Conservation (phyloP, 1,140 invertebrate genomes). For the Micrasema minimum region DNA sequence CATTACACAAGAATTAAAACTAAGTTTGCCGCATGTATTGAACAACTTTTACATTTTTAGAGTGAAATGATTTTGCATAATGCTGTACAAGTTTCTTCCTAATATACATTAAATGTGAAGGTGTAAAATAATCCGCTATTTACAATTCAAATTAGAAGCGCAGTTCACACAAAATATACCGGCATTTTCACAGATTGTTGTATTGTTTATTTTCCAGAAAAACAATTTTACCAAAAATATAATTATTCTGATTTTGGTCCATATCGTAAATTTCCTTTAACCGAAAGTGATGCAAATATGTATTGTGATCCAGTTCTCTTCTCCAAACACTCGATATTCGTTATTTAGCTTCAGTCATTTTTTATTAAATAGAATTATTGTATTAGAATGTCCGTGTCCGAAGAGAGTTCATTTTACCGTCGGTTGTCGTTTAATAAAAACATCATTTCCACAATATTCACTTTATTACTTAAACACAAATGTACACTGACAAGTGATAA, state of each 20-base stretch:
- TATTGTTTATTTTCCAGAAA: constrained; percentile 13
- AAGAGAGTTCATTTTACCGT: no score
- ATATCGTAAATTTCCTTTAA: not conserved
- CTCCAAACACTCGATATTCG: no score
- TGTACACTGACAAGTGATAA: not conserved
- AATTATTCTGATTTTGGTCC: constrained; percentile 12
- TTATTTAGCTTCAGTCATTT: no score
- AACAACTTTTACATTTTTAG: not conserved
- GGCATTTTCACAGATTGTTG: not conserved
- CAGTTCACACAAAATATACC: not conserved
- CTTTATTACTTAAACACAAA: constrained; percentile 4
- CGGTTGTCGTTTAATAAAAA: no score
- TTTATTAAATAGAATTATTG: no score
- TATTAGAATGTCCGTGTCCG: no score
- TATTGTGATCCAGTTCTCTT: no score
- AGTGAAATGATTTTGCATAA: constrained; percentile 16
- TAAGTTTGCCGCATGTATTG: constrained; percentile 19
- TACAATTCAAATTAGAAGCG: constrained; percentile 12
- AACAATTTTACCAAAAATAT: constrained; percentile 8
- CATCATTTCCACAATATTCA: not conserved
- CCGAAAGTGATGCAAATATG: no score
- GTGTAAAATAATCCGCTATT: constrained; percentile 13
- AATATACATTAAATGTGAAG: constrained; percentile 12
- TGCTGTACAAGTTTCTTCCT: constrained; percentile 20
- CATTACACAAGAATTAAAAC: not conserved